A percentile compares a stretch with the other conserved stretches of the same genome.
These are phyloP conservation scores for Athalia circularis DNA, from an alignment of 2,888 invertebrate species.

Conservation along the genomic window DNA sequence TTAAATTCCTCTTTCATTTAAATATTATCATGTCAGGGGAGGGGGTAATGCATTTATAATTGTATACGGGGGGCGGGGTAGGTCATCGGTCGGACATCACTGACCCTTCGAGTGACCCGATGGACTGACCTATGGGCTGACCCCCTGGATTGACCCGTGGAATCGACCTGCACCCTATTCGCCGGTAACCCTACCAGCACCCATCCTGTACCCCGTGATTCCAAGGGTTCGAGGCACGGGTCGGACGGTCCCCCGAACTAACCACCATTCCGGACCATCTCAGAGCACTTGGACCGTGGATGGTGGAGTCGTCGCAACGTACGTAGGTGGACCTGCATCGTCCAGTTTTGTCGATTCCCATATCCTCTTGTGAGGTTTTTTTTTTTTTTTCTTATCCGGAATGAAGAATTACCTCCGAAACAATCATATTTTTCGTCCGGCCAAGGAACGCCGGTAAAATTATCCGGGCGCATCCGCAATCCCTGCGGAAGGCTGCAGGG, in stretches of 20 bases:
- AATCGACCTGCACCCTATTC: conserved; percentile 34
- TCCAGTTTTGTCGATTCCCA: too few species aligned
- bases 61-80: conserved; percentile 67
- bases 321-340: too few species aligned
- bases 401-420: too few species aligned
- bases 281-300: too few species aligned
- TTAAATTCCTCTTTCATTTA: conserved; percentile 65
- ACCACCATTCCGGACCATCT: too few species aligned
- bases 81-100: conserved; percentile 72
- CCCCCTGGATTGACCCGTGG: conserved; percentile 27
- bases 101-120: conserved; percentile 68
- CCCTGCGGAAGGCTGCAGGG: not conserved
- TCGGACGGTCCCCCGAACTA: conserved; percentile 46
- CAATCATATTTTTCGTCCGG: too few species aligned
- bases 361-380: too few species aligned
- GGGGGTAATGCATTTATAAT: conserved; percentile 73
- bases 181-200: conserved; percentile 50
- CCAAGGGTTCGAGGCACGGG: conserved; percentile 65
- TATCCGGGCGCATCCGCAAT: too few species aligned
- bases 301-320: too few species aligned
- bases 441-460: too few species aligned
- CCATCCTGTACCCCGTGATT: conserved; percentile 58
- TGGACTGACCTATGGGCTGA: conserved; percentile 48
- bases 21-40: conserved; percentile 67
- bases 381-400: too few species aligned